Conservation (phyloP, 2,113 vertebrate genomes). For the Osmerus eperlanus region DNA sequence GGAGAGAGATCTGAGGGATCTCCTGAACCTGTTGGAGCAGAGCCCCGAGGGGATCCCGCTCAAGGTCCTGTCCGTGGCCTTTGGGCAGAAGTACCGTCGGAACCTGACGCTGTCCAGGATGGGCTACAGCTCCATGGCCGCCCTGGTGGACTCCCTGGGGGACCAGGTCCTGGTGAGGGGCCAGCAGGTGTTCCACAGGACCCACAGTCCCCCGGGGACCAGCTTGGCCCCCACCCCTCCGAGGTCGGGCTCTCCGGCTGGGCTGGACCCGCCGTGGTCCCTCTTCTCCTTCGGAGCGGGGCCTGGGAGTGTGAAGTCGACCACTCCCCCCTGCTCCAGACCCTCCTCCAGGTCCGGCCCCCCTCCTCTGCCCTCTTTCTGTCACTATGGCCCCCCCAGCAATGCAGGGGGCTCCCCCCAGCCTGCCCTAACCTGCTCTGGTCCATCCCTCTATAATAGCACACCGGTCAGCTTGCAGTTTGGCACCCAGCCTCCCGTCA, state of each 20-base stretch:
- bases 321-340: not conserved
- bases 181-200: conserved; percentile 49
- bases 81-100: conserved; percentile 40
- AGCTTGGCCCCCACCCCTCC: conserved; percentile 14
- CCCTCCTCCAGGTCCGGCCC: too few species aligned
- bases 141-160: conserved; percentile 47
- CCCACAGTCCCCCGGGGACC: conserved; percentile 11
- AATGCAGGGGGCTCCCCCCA: not conserved
- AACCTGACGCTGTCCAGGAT: conserved; percentile 41
- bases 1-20: conserved; percentile 34
- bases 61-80: conserved; percentile 36
- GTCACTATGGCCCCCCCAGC: not conserved
- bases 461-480: conserved; percentile 18
- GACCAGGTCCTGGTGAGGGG: conserved; percentile 44
- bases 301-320: not conserved
- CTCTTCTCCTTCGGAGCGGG: not conserved
- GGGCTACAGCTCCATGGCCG: conserved; percentile 51
- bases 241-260: not conserved
- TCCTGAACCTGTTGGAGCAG: conserved; percentile 49
- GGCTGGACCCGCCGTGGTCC: not conserved
- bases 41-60: conserved; percentile 52
- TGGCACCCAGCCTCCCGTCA: conserved; percentile 47
- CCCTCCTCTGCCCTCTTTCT: too few species aligned
- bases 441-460: not conserved
- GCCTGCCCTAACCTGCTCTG: not conserved